Percentiles rank a stretch among this genome's conserved stretches.
These are phyloP conservation scores for Thera obeliscata DNA, from an alignment of 2,888 invertebrate species.

Conservation along the genomic window DNA sequence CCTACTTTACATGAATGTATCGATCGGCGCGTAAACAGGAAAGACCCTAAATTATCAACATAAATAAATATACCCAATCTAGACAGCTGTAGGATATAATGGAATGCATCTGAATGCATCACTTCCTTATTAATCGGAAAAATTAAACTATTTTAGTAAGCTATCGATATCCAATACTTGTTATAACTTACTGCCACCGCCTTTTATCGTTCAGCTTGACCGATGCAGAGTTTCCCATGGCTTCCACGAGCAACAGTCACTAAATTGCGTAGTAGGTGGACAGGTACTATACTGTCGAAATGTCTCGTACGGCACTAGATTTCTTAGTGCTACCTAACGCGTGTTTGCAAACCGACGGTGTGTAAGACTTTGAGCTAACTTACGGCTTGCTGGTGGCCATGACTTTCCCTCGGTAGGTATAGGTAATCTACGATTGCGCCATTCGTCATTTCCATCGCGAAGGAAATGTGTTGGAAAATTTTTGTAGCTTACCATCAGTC, in stretches of 20 bases:
- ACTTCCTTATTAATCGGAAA: too few relatives aligned
- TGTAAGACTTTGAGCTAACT: conserved; percentile 35
- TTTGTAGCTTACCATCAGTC: background rate
- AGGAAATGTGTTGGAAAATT: conserved; percentile 34
- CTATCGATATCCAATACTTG: conserved; percentile 6
- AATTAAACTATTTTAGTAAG: too few relatives aligned
- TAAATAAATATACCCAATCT: too few relatives aligned
- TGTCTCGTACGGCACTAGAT: conserved; percentile 3
- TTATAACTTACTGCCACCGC: conserved; percentile 74
- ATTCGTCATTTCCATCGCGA: conserved; percentile 54
- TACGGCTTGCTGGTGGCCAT: conserved; percentile 60
- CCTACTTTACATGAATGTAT: too few relatives aligned
- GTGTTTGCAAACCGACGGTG: conserved; percentile 38
- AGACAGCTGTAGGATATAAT: too few relatives aligned
- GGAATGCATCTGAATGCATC: too few relatives aligned
- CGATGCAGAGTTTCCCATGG: conserved; percentile 78
- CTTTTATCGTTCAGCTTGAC: conserved; percentile 74
- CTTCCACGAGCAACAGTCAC: conserved; percentile 18
- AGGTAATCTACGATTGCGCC: conserved; percentile 37
- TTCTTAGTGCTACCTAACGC: conserved; percentile 20
- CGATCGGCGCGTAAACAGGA: too few relatives aligned
- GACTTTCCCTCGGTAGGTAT: conserved; percentile 67
- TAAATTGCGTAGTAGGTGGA: conserved; percentile 3
- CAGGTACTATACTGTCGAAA: background rate
- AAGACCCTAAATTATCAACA: too few relatives aligned